Evolutionary conservation across 2,888 invertebrate species (phyloP), one percentile per base, ranked within the genome.

Genomic region (Ennomos quercinarius): DNA sequence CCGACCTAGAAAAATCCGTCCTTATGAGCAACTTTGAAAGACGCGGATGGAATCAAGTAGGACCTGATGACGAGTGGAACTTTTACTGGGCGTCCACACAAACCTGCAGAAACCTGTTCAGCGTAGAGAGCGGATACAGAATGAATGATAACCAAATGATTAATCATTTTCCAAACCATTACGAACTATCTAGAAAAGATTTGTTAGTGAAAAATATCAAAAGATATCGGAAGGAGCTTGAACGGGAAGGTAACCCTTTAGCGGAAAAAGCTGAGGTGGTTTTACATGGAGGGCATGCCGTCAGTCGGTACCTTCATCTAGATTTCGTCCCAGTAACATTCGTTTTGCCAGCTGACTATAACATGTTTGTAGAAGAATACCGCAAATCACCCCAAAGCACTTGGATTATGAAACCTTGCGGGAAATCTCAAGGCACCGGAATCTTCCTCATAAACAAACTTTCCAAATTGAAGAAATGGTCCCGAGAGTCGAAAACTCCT

Each of bases 341-440:
- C 83, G 97, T 99, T 39, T 91, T 99, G 50, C 99, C 99, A 1
- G 97, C 98, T 48, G 99, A 99, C 87, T 99, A 99, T 84, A 99
- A 98, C 83, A 96, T 98, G 95, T 99, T 99, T 86, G 98, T 98
- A 1, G 98, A 99, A 81, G 98, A 99, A 81, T 99, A 98, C 83
- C 94, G 98, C 53, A 98, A 98, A 89, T 97, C 96, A 67, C 98
- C 98, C 0, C 97, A 97, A 80, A 97, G 97, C 72, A 99, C 98
- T 0, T 99, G 99, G 99, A 99, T 99, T 67, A 98, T 99, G 96
- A 99, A 99, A 83, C 99, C 99, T 0, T 98, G 98, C 82, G 98
- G 98, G 35, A 97, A 98, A 89, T 98, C 98, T 0, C 97, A 97
- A 83, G 97, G 97, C 1, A 95, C 97, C n/a, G 99, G 99, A 40